Percentiles rank a stretch among this genome's conserved stretches.
Evolutionary conservation across 1,140 invertebrate species (phyloP).

Genomic region (Melipona quadrifasciata): DNA sequence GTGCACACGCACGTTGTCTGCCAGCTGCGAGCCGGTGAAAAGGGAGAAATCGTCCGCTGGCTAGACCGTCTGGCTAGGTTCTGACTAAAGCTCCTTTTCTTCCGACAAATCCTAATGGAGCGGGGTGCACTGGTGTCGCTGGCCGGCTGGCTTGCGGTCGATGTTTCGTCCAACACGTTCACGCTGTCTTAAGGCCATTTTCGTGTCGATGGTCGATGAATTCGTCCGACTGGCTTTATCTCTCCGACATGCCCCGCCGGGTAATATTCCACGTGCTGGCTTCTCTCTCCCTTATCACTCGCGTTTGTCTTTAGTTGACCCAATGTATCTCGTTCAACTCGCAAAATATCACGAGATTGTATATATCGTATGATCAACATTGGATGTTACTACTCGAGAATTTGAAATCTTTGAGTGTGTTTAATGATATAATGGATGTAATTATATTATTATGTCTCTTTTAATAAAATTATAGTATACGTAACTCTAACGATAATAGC

Average conservation of each 20-base stretch:
- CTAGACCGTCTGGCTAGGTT: too few species aligned
- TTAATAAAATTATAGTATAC: too few species aligned
- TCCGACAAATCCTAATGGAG: conserved; percentile 14
- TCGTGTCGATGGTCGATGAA: conserved; percentile 63
- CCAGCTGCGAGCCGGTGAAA: background rate
- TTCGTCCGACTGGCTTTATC: conserved; percentile 51
- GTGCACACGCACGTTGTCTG: conserved; percentile 19
- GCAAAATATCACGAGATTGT: too few species aligned
- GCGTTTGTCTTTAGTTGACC: conserved; percentile 13
- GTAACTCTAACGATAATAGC: too few species aligned
- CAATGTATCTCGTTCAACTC: background rate
- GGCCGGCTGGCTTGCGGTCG: background rate
- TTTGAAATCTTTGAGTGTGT: background rate
- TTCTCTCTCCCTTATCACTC: background rate
- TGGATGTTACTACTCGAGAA: background rate
- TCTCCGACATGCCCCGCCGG: conserved; percentile 15
- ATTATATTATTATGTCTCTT: too few species aligned
- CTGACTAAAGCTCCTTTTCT: background rate
- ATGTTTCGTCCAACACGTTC: conserved; percentile 19
- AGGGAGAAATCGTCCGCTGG: background rate
- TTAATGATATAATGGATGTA: background rate
- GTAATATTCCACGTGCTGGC: background rate
- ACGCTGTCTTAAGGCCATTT: conserved; percentile 39
- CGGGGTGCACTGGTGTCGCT: background rate
- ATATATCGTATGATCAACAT: background rate